Conservation (phyloP, 1,140 invertebrate genomes). For the Hylyphantes graminicola region DNA sequence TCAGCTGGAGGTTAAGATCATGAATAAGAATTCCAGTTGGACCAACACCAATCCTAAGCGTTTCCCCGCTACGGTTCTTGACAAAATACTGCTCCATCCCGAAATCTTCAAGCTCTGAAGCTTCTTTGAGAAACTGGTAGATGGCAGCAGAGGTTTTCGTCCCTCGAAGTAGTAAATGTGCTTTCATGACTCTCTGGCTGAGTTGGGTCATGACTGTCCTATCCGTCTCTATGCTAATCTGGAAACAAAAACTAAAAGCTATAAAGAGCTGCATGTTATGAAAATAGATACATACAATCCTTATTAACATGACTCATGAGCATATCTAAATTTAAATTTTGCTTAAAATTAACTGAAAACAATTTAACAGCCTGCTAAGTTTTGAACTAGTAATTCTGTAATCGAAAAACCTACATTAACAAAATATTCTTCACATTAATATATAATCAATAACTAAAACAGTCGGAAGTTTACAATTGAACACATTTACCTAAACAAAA, state of each 20-base stretch:
- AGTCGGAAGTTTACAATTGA: no score
- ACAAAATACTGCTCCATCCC: slow-evolving; percentile 86
- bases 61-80: slow-evolving; percentile 67
- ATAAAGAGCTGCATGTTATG: not conserved
- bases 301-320: no score
- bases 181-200: slow-evolving; percentile 60
- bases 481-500: no score
- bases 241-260: not conserved
- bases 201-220: slow-evolving; percentile 15
- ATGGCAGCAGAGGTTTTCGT: slow-evolving; percentile 75
- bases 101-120: slow-evolving; percentile 80
- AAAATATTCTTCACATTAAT: no score
- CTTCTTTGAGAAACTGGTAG: slow-evolving; percentile 83
- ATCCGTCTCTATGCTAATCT: slow-evolving; percentile 42
- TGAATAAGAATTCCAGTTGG: slow-evolving; percentile 84
- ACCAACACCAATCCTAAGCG: slow-evolving; percentile 76
- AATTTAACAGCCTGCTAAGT: no score
- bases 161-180: slow-evolving; percentile 65
- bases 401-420: no score
- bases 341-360: no score
- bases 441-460: no score
- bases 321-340: no score
- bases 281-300: no score
- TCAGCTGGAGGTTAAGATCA: slow-evolving; percentile 63
- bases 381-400: no score